These are phyloP conservation scores for Philopedon plagiatum DNA, from an alignment of 2,888 invertebrate genomes.

Conservation along the genomic window DNA sequence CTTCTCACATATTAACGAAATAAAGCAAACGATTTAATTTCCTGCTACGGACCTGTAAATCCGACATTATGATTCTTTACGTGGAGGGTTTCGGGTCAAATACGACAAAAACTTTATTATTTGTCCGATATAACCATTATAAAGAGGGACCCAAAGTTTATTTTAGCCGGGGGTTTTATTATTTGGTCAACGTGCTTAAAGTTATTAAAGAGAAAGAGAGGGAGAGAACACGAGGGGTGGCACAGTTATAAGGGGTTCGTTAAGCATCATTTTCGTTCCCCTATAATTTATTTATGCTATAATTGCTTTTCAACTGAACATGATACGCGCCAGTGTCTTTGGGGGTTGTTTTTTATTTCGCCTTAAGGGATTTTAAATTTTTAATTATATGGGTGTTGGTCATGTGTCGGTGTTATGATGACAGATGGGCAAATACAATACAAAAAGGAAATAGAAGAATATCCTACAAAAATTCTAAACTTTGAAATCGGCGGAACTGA, in stretches of 20 bases:
- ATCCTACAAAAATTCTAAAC: too few relatives aligned
- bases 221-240: constrained; percentile 24
- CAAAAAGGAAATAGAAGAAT: too few relatives aligned
- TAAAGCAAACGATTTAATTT: too few relatives aligned
- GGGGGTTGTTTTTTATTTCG: constrained; percentile 20
- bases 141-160: constrained; percentile 16
- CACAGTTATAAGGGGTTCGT: constrained; percentile 26
- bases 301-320: constrained; percentile 39
- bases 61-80: constrained; percentile 19
- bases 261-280: constrained; percentile 30
- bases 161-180: constrained; percentile 34
- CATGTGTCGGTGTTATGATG: too few relatives aligned
- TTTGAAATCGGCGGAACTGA: too few relatives aligned
- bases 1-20: too few relatives aligned
- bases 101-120: constrained; percentile 32
- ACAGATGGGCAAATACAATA: constrained; percentile 10
- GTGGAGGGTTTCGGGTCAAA: constrained; percentile 14
- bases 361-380: background rate
- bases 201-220: constrained; percentile 30
- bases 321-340: constrained; percentile 21
- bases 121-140: constrained; percentile 30
- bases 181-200: constrained; percentile 40
- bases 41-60: background rate
- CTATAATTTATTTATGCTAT: constrained; percentile 20
- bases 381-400: constrained; percentile 2